Percentiles rank a stretch among this genome's conserved stretches.
phyloP scores from a whole-genome alignment of 2,888 invertebrate species.

The Geophilus truncorum region DNA sequence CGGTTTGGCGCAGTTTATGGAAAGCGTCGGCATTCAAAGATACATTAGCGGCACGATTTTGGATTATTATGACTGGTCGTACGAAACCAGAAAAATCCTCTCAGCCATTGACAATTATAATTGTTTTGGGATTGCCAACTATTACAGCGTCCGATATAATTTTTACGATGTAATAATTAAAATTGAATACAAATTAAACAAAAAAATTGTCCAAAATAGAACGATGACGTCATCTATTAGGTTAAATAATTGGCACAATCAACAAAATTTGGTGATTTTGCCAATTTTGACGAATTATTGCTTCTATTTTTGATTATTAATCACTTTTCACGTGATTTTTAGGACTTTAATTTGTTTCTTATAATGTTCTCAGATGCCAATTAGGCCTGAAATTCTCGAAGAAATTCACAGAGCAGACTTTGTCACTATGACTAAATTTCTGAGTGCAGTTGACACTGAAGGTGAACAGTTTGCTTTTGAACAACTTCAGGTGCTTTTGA shows the following conservation, averaged over 20 bases:
- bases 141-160: not conserved
- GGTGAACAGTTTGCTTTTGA: not conserved
- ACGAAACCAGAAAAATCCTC: not conserved
- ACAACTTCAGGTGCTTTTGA: not conserved
- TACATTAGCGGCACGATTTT: not conserved
- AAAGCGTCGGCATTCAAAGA: not conserved
- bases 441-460: not conserved
- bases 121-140: not conserved
- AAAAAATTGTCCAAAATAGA: too few relatives aligned
- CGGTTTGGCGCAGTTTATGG: not conserved
- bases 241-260: too few relatives aligned
- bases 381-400: not conserved
- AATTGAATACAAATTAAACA: not conserved
- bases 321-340: too few relatives aligned
- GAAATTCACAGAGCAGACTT: not conserved
- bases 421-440: not conserved
- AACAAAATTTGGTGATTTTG: too few relatives aligned
- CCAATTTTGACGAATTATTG: too few relatives aligned
- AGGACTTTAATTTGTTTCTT: not conserved
- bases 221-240: too few relatives aligned
- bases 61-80: not conserved
- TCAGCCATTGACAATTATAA: not conserved
- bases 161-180: not conserved
- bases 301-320: too few relatives aligned
- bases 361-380: not conserved